Base-by-base conservation (phyloP, 2,113 vertebrate genomes). In the Galeopterus variegatus region DNA sequence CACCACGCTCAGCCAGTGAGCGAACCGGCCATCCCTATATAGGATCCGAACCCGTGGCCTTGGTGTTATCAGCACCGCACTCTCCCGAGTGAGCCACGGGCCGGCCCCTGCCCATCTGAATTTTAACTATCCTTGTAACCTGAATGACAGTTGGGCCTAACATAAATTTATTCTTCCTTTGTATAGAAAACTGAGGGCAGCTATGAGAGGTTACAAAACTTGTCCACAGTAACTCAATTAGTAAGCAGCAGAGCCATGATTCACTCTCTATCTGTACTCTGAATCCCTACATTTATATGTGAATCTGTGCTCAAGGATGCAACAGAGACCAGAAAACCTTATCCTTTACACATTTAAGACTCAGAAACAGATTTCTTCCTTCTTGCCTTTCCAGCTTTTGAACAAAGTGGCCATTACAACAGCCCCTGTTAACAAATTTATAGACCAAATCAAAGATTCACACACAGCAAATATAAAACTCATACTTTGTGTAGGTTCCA, bases 341-440 rank as follows among this genome's bases (percentile, higher is more conserved):
- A 81, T 72, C 81, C 67, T 72, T 76, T 82, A 60, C 6, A 48
- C 41, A 19, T 85, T 95, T 70, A 90, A 75, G 48, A 67, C 62
- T 90, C 50, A 80, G 50, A 94, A 88, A 58, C 41, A 86, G 26
- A 79, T 80, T 97, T 95, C 84, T 85, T 95, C 24, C 15, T 94
- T 33, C n/a, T 83, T 80, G n/a, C 5, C 73, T 86, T 95, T 88
- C 31, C 4, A 95, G 19, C 18, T 94, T 72, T 69, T 80, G 41
- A 96, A 62, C 45, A 96, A 92, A 95, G 36, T 67, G 13, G 50
- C 85, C 31, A 97, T 45, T 45, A n/a, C 52, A 94, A 83, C 4
- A 75, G 33, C 19, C 17, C 12, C 45, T 96, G 4, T 15, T 88
- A 76, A 94, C 41, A 83, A 72, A 87, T 82, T 1, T 94, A 12